These are phyloP conservation scores for Petrolisthes cinctipes DNA, from an alignment of 2,888 invertebrate species.

Conservation along the genomic window DNA sequence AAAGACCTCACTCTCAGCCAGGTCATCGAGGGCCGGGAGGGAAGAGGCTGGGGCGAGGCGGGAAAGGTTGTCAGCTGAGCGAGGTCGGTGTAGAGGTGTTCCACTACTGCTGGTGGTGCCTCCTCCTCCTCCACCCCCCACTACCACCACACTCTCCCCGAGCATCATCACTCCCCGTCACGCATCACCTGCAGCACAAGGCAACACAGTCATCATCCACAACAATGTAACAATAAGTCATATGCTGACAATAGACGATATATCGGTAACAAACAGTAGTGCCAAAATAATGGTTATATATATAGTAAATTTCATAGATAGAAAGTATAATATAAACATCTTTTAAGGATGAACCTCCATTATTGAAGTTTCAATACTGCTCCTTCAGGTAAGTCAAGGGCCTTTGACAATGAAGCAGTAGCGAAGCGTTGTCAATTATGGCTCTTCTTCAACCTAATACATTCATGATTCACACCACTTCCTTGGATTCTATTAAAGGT, in stretches of 20 bases:
- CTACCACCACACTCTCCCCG: constrained; percentile 51
- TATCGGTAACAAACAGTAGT: no score
- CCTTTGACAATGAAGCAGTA: no score
- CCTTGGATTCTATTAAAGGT: no score
- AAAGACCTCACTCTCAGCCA: constrained; percentile 66
- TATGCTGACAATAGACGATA: no score
- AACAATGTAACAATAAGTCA: background rate
- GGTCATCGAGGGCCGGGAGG: constrained; percentile 65
- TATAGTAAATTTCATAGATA: background rate
- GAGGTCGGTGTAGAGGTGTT: constrained; percentile 51
- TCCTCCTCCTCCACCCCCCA: background rate
- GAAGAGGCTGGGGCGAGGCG: constrained; percentile 64
- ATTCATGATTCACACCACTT: no score
- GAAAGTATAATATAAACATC: background rate
- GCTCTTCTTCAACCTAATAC: no score
- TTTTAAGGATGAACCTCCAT: background rate
- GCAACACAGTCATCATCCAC: no score
- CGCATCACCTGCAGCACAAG: constrained; percentile 42
- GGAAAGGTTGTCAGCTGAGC: constrained; percentile 61
- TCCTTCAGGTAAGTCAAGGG: no score
- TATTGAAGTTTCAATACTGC: no score
- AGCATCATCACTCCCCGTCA: constrained; percentile 35
- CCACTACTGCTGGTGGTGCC: constrained; percentile 24
- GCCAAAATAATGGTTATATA: background rate
- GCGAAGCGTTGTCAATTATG: no score